Conservation (phyloP, 2,888 invertebrate genomes). For the Caenorhabditis imperialis region DNA sequence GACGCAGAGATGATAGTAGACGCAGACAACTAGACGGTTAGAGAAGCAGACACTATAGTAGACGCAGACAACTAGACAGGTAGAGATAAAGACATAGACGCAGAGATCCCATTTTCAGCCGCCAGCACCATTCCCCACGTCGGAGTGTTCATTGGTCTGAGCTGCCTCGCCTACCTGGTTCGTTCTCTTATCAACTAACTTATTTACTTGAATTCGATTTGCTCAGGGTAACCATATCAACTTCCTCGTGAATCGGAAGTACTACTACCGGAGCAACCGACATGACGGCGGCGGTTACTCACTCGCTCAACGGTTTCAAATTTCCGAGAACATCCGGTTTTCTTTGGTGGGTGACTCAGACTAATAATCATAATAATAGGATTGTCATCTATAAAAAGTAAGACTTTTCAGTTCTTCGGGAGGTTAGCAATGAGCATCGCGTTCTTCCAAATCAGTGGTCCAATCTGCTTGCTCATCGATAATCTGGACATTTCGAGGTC, state of each 20-base stretch:
- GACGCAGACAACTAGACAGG: no score
- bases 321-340: conserved; percentile 44
- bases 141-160: conserved; percentile 25
- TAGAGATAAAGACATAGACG: no score
- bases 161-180: conserved; percentile 29
- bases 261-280: conserved; percentile 32
- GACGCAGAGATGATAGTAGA: no score
- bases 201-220: not conserved
- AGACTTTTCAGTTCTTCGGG: conserved; percentile 40
- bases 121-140: conserved; percentile 32
- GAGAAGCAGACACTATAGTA: no score
- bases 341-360: conserved; percentile 37
- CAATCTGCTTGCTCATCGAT: conserved; percentile 33
- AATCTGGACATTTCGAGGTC: conserved; percentile 34
- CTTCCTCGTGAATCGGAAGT: conserved; percentile 35
- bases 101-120: no score
- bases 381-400: no score
- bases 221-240: conserved; percentile 31
- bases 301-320: conserved; percentile 37
- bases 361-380: no score
- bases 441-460: conserved; percentile 45
- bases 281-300: conserved; percentile 45
- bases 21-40: no score
- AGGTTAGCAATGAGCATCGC: conserved; percentile 35
- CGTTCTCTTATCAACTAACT: not conserved